Evolutionary conservation across 1,140 invertebrate genomes (phyloP), one percentile per base, ranked within the genome.

Genomic region (Tetragnatha versicolor): DNA sequence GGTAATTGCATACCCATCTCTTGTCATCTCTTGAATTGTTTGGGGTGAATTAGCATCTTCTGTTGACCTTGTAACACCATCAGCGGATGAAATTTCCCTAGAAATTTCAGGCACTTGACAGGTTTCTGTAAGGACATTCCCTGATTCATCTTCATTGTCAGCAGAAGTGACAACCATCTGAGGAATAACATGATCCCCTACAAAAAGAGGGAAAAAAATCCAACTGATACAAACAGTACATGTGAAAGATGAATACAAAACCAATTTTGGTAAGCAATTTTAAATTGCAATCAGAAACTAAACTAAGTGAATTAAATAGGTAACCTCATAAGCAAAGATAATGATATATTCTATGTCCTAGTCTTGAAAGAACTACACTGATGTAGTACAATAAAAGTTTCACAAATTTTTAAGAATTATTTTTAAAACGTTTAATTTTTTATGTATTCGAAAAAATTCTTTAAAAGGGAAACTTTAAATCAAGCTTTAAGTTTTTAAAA

Each of bases 121-220:
- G n/a, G 39, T 17, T 49, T 75, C 39, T n/a, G 27, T 22, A 35
- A 10, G 27, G 33, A 17, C 35, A 20, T 61, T 27, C 6, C 29
- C 22, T 22, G 35, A 7, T 63, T 47, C 29, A 9, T n/a, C 6
- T 31, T 29, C 39, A 25, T 75, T 58, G 63, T 75, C 70, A 45
- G 58, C 39, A 55, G 55, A 63, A n/a, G 70, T 75, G 14, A 75
- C 37, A 17, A 75, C 53, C 70, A 75, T 75, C 27, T 75, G 70
- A 35, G 70, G 70, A 6, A 75, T 75, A 61, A 61, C 55, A 63
- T 75, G 55, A 20, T 75, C 70, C n/a, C 5, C n/a, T n/a, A n/a
- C n/a, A n/a, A n/a, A n/a, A n/a, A n/a, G n/a, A n/a, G n/a, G n/a
- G n/a, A n/a, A n/a, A n/a, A n/a, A n/a, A n/a, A n/a, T n/a, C n/a